Evolutionary conservation across 2,888 invertebrate genomes (phyloP), one percentile per base, ranked within the genome.

Genomic region (Andrena fulva): DNA sequence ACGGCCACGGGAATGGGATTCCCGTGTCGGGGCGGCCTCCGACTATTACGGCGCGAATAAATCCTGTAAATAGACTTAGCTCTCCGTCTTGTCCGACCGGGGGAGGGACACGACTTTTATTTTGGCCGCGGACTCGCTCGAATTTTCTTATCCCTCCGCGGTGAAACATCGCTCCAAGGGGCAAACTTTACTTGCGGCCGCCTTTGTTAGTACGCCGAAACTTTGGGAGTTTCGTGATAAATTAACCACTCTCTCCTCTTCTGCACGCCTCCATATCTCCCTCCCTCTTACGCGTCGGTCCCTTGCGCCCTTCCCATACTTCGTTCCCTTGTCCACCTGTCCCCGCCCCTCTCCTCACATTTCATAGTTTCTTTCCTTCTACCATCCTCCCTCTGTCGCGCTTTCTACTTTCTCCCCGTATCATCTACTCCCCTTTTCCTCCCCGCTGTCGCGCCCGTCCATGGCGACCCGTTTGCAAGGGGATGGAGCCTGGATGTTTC

Each of bases 61-160:
- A 75, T 70, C 80, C 48, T 27, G 75, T 70, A 79, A 80, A 80
- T 80, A 67, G 80, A 62, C 35, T 62, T 50, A 27, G 8, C 66
- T 52, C 70, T 29, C 10, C 35, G 64, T 60, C 33, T 70, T 64
- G 59, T 66, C 60, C 52, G 16, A 70, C 56, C 16, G 54, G 42
- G 10, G 52, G 24, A 54, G 54, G 35, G 64, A 73, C 56, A 54
- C 60, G 50, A 48, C 68, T 81, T 78, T 69, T 72, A 75, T 82
- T 73, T 76, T 67, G 62, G 35, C 56, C 80, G 8, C 24, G 59
- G n/a, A 60, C 10, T 56, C 69, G 48, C 62, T 59, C 48, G 76
- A 80, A 85, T 84, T 73, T 84, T 80, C 77, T 81, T 78, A 71
- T 84, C 50, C 20, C 60, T 60, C 10, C 70, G 0, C n/a, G 52